Percentiles rank a stretch among this genome's conserved stretches.
These are phyloP conservation scores for Silvanus unidentatus DNA, from an alignment of 2,888 invertebrate species.

Conservation along the genomic window DNA sequence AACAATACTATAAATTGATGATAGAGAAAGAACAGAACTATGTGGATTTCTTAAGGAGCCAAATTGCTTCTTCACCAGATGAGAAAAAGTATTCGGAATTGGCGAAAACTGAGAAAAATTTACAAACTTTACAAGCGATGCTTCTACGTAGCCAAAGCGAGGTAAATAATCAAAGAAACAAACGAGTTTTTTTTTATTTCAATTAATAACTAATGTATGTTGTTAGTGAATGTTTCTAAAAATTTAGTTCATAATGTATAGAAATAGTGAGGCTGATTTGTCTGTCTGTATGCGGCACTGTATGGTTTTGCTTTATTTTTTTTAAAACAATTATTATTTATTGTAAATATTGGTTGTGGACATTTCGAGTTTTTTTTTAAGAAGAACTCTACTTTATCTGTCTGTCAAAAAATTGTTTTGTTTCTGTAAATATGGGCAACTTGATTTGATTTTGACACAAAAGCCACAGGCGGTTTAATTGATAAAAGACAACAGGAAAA, in stretches of 20 bases:
- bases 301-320: conserved; percentile 2
- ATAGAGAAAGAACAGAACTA: conserved; percentile 80
- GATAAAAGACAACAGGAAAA: conserved; percentile 9
- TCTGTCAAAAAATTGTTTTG: not conserved
- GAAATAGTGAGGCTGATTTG: conserved; percentile 2
- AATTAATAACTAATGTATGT: conserved; percentile 14
- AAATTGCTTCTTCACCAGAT: conserved; percentile 51
- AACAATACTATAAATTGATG: conserved; percentile 83
- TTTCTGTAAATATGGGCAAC: too few species aligned
- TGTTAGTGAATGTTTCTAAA: conserved; percentile 17
- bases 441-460: too few species aligned
- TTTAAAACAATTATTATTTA: not conserved
- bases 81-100: conserved; percentile 50
- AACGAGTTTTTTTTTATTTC: conserved; percentile 8
- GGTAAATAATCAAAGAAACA: conserved; percentile 30
- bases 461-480: too few species aligned
- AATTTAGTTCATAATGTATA: conserved; percentile 4
- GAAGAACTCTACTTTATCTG: not conserved
- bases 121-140: conserved; percentile 56
- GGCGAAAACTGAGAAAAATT: conserved; percentile 54
- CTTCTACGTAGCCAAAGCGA: conserved; percentile 42
- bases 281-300: conserved; percentile 3
- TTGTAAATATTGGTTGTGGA: not conserved
- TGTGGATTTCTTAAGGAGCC: conserved; percentile 69
- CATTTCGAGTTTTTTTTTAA: conserved; percentile 1